phyloP scores from a whole-genome alignment of 2,888 invertebrate species.

The Dysmachus trigonus region DNA sequence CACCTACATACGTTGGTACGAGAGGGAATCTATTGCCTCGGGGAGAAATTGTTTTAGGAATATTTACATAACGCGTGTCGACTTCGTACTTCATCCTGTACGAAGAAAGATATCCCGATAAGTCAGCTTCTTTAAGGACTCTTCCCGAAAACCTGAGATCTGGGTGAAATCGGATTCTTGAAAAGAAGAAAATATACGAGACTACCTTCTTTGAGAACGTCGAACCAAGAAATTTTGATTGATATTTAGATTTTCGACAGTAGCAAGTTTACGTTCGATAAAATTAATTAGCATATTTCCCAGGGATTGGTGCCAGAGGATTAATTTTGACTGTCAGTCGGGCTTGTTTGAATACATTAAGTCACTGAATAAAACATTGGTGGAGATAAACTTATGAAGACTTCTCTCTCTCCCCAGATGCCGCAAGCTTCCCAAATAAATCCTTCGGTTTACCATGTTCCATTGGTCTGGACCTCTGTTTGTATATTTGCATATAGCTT shows the following conservation, averaged over 20 bases:
- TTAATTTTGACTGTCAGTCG: conserved; percentile 11
- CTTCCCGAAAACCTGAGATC: not conserved
- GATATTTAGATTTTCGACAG: not conserved
- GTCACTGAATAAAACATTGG: conserved; percentile 23
- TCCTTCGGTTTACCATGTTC: conserved; percentile 13
- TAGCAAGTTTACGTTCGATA: not conserved
- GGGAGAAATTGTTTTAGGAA: not conserved
- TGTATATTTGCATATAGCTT: not conserved
- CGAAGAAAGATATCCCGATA: not conserved
- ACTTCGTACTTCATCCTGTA: not conserved
- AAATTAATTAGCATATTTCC: conserved; percentile 26
- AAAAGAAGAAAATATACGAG: not conserved
- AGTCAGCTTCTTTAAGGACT: not conserved
- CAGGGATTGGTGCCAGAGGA: not conserved
- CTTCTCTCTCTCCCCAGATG: not conserved
- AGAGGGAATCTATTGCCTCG: not conserved
- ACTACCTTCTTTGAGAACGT: not conserved
- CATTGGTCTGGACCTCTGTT: not conserved
- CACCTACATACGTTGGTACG: not conserved
- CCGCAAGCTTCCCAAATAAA: not conserved
- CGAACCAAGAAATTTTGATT: conserved; percentile 3
- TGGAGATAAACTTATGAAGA: conserved; percentile 19
- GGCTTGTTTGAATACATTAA: conserved; percentile 29
- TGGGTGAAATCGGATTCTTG: not conserved
- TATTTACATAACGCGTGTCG: not conserved